phyloP scores from a whole-genome alignment of 2,888 invertebrate species.

The Phlogophora meticulosa region DNA sequence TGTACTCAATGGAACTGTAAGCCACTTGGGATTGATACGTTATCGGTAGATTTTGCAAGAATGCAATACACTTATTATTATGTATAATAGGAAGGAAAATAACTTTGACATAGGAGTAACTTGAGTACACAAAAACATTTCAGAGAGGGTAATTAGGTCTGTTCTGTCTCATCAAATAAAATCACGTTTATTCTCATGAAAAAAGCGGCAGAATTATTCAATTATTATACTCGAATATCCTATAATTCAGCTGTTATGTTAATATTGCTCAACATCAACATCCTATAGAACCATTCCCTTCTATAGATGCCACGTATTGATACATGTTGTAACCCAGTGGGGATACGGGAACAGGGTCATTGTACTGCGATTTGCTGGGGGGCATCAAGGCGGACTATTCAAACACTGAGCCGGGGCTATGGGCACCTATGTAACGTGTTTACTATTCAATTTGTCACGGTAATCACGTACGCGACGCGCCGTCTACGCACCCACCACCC shows the following conservation, averaged over 20 bases:
- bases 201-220: background rate
- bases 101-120: constrained; percentile 27
- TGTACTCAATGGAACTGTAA: constrained; percentile 55
- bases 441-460: constrained; percentile 80
- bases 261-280: constrained; percentile 24
- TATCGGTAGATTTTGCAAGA: constrained; percentile 65
- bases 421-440: constrained; percentile 67
- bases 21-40: constrained; percentile 66
- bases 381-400: constrained; percentile 73
- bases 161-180: constrained; percentile 7
- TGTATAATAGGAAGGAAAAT: constrained; percentile 10
- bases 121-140: constrained; percentile 32
- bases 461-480: constrained; percentile 76
- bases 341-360: constrained; percentile 76
- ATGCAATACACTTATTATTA: constrained; percentile 42
- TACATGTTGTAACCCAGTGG: constrained; percentile 61
- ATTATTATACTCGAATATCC: background rate
- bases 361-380: constrained; percentile 78
- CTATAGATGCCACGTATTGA: constrained; percentile 46
- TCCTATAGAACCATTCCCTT: constrained; percentile 28
- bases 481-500: constrained; percentile 79
- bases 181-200: constrained; percentile 18
- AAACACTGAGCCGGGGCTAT: constrained; percentile 66
- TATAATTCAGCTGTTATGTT: background rate
- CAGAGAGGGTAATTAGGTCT: constrained; percentile 12